Conservation (phyloP, 2,797 vertebrate species). For the Harpagifer antarcticus region DNA sequence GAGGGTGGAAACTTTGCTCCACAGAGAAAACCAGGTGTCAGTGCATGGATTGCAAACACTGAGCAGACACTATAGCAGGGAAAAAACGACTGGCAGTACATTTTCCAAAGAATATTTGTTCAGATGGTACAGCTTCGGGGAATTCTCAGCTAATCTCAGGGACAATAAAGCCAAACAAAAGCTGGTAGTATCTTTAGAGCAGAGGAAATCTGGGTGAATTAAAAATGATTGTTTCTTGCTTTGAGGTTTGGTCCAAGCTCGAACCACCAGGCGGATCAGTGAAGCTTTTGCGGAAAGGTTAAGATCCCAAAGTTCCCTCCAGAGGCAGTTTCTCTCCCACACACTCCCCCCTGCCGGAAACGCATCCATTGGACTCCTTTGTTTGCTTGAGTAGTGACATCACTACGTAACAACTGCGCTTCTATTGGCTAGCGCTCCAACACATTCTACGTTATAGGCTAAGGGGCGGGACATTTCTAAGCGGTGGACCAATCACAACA, state of each 20-base stretch:
- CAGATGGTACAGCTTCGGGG: slow-evolving; percentile 10
- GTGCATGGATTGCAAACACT: slow-evolving; percentile 14
- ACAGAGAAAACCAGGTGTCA: slow-evolving; percentile 64
- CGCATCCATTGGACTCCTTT: too few relatives aligned
- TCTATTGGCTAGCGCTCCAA: too few relatives aligned
- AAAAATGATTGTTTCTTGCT: slow-evolving; percentile 19
- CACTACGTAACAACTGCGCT: too few relatives aligned
- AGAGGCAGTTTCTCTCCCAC: too few relatives aligned
- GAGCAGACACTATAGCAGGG: not conserved
- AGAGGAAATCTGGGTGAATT: slow-evolving; percentile 6
- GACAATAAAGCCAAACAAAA: slow-evolving; percentile 48
- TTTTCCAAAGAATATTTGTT: slow-evolving; percentile 16
- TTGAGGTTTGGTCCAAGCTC: slow-evolving; percentile 27
- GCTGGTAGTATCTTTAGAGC: slow-evolving; percentile 21
- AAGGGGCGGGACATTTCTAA: too few relatives aligned
- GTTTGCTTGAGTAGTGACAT: too few relatives aligned
- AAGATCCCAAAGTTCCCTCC: too few relatives aligned
- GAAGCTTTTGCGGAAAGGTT: too few relatives aligned
- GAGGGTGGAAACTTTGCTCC: slow-evolving; percentile 70
- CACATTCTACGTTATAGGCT: too few relatives aligned
- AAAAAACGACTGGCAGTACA: slow-evolving; percentile 15
- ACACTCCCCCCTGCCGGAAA: too few relatives aligned
- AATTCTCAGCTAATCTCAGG: slow-evolving; percentile 14
- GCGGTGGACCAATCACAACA: too few relatives aligned
- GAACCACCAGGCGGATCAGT: too few relatives aligned